Evolutionary conservation across 1,140 invertebrate genomes (phyloP).

Genomic region (Carcinoscorpius rotundicauda): DNA sequence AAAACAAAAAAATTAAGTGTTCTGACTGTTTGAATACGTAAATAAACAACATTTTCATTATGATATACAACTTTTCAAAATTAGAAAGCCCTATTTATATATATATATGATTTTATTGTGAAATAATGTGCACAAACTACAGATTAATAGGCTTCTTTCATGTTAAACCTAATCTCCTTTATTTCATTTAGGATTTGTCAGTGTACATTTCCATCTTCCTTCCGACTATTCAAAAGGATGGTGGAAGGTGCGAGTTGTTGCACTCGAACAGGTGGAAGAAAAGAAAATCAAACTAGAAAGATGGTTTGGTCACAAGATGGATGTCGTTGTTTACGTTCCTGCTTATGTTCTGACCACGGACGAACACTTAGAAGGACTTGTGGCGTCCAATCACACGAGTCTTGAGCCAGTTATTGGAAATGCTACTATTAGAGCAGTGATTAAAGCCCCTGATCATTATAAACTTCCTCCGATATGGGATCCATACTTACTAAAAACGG

Average conservation of each 20-base stretch:
- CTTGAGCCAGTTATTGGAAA: slow-evolving; percentile 22
- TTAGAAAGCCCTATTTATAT: neutral
- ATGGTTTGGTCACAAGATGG: slow-evolving; percentile 25
- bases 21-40: too few relatives aligned
- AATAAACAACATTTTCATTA: neutral
- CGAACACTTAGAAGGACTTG: slow-evolving; percentile 19
- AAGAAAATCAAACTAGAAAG: slow-evolving; percentile 37
- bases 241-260: slow-evolving; percentile 38
- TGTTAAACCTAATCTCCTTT: slow-evolving; percentile 14
- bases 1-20: too few relatives aligned
- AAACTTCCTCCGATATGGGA: neutral
- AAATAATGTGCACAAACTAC: too few relatives aligned
- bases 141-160: too few relatives aligned
- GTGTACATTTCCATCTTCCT: slow-evolving; percentile 32
- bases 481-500: too few relatives aligned
- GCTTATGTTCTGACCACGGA: slow-evolving; percentile 19
- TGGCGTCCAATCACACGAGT: slow-evolving; percentile 21
- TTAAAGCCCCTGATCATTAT: slow-evolving; percentile 5
- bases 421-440: slow-evolving; percentile 17
- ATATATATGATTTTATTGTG: slow-evolving; percentile 2
- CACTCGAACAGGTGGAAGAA: slow-evolving; percentile 37
- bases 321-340: slow-evolving; percentile 21
- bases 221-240: slow-evolving; percentile 33
- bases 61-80: neutral
- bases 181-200: slow-evolving; percentile 34